A percentile compares a stretch with the other conserved stretches of the same genome.
Conservation (phyloP, 2,113 vertebrate genomes). For the Aplodontia rufa region DNA sequence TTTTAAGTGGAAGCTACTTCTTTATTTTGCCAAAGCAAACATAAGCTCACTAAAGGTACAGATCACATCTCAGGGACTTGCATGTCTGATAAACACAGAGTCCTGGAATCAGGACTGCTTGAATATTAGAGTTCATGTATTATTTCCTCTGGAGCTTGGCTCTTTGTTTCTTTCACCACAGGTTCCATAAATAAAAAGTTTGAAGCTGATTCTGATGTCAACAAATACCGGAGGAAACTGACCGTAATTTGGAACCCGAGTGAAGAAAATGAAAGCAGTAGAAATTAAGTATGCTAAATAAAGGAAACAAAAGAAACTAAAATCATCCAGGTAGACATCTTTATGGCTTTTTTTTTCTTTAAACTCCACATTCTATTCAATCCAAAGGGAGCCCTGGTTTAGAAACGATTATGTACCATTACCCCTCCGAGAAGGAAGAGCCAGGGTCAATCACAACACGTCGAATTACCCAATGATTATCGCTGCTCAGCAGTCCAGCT, state of each 20-base stretch:
- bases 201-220: slow-evolving; percentile 30
- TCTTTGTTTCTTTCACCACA: slow-evolving; percentile 11
- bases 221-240: slow-evolving; percentile 11
- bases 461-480: slow-evolving; percentile 47
- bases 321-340: background rate
- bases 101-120: background rate
- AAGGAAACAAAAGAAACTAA: slow-evolving; percentile 40
- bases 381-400: background rate
- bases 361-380: background rate
- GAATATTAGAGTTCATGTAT: background rate
- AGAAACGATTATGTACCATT: slow-evolving; percentile 16
- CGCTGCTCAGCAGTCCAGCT: slow-evolving; percentile 30
- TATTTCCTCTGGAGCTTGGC: background rate
- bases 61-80: background rate
- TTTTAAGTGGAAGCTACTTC: background rate
- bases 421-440: slow-evolving; percentile 33
- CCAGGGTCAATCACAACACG: slow-evolving; percentile 39
- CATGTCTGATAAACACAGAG: background rate
- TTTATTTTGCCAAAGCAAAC: slow-evolving; percentile 1
- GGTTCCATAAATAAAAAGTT: slow-evolving; percentile 53
- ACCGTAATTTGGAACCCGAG: slow-evolving; percentile 43
- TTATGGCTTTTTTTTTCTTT: background rate
- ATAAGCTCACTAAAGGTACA: background rate
- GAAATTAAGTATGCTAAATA: background rate
- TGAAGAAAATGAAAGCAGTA: slow-evolving; percentile 16